phyloP scores from a whole-genome alignment of 2,888 invertebrate genomes.

The Drosophila kambysellisi region DNA sequence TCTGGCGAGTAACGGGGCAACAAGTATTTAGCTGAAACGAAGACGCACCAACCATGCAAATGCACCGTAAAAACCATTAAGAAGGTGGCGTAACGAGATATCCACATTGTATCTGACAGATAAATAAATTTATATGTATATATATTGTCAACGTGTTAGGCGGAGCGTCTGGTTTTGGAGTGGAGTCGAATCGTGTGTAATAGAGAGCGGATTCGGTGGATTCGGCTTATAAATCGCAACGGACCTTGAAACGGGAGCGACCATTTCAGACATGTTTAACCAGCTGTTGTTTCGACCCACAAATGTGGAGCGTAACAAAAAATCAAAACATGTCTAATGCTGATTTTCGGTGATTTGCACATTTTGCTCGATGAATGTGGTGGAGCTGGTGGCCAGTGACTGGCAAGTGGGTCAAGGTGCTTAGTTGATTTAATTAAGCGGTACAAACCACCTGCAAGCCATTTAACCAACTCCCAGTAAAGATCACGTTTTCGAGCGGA shows the following conservation, averaged over 20 bases:
- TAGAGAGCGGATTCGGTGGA: constrained; percentile 5
- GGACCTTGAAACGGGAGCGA: constrained; percentile 66
- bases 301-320: constrained; percentile 28
- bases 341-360: constrained; percentile 77
- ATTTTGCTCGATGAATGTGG: constrained; percentile 53
- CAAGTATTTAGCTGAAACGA: constrained; percentile 23
- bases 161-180: constrained; percentile 8
- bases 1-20: constrained; percentile 26
- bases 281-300: constrained; percentile 28
- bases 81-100: constrained; percentile 57
- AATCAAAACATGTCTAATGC: constrained; percentile 53
- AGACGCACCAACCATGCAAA: constrained; percentile 55
- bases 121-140: constrained; percentile 24
- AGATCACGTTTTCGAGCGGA: constrained; percentile 67
- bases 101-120: constrained; percentile 53
- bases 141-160: constrained; percentile 35
- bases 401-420: constrained; percentile 75
- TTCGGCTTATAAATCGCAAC: constrained; percentile 68
- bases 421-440: constrained; percentile 75
- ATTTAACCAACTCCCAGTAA: constrained; percentile 26
- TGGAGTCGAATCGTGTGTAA: background rate
- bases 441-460: constrained; percentile 28
- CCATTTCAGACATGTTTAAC: constrained; percentile 34
- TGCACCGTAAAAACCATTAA: constrained; percentile 56
- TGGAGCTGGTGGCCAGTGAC: constrained; percentile 33